Percentiles rank a stretch among this genome's conserved stretches.
Conservation (phyloP, 2,797 vertebrate genomes). For the Staurois parvus region DNA sequence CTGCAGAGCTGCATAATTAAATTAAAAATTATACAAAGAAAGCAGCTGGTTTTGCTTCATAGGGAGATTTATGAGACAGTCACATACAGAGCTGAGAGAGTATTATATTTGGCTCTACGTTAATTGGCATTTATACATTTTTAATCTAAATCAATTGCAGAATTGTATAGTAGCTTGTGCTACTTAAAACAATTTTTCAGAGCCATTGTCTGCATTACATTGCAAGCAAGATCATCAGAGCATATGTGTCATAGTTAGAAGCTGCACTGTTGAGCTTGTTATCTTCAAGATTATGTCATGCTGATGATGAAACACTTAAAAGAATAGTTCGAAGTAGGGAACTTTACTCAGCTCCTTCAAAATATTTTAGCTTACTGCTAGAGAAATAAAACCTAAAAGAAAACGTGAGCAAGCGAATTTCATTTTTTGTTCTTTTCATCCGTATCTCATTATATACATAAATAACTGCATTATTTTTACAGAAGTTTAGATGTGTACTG, state of each 20-base stretch:
- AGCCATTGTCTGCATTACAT: not conserved
- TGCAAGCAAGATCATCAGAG: not conserved
- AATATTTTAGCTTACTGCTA: not conserved
- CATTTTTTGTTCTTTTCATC: not conserved
- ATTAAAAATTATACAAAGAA: slow-evolving; percentile 41
- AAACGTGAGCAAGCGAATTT: not conserved
- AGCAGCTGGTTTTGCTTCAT: slow-evolving; percentile 10
- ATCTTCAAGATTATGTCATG: not conserved
- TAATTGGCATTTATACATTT: slow-evolving; percentile 50
- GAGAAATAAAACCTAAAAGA: not conserved
- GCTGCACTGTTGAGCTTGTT: not conserved
- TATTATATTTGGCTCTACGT: slow-evolving; percentile 41
- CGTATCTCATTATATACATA: not conserved
- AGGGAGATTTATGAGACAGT: slow-evolving; percentile 22
- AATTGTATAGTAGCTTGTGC: not conserved
- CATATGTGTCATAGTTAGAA: not conserved
- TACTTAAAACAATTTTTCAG: not conserved
- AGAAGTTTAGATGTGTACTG: too few species aligned
- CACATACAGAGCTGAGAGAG: slow-evolving; percentile 20
- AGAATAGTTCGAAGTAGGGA: not conserved
- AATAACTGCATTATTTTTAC: too few species aligned
- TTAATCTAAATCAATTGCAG: slow-evolving; percentile 23
- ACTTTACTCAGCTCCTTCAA: not conserved
- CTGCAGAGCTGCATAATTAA: slow-evolving; percentile 41
- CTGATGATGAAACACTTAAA: not conserved